These are phyloP conservation scores for Cebus imitator DNA, from an alignment of 2,113 vertebrate genomes.

Conservation along the genomic window DNA sequence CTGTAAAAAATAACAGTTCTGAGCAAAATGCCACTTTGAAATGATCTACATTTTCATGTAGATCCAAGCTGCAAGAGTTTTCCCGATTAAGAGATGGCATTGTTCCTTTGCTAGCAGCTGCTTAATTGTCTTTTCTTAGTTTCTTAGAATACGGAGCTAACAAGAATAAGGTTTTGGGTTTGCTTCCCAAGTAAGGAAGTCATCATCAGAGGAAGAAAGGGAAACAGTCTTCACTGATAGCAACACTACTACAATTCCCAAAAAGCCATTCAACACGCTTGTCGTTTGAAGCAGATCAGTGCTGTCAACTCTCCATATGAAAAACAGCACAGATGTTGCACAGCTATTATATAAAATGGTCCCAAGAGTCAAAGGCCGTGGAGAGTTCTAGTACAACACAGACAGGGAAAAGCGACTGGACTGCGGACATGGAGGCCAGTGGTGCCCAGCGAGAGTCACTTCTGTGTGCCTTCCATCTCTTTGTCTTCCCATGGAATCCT, in stretches of 20 bases:
- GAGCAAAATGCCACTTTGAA: not conserved
- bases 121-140: not conserved
- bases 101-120: not conserved
- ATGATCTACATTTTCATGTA: not conserved
- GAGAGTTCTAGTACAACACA: not conserved
- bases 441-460: not conserved
- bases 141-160: not conserved
- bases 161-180: not conserved
- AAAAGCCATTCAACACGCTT: not conserved
- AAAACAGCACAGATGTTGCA: not conserved
- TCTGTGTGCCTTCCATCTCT: accelerated
- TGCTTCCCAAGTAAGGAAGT: not conserved
- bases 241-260: not conserved
- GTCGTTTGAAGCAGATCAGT: not conserved
- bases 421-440: not conserved
- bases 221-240: not conserved
- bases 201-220: not conserved
- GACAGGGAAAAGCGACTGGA: not conserved
- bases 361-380: not conserved
- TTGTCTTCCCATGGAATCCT: not conserved
- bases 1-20: not conserved
- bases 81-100: not conserved
- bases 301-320: accelerated
- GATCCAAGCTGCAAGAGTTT: not conserved
- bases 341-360: not conserved